phyloP scores from a whole-genome alignment of 2,888 invertebrate genomes.

The Flexamia atlantica region DNA sequence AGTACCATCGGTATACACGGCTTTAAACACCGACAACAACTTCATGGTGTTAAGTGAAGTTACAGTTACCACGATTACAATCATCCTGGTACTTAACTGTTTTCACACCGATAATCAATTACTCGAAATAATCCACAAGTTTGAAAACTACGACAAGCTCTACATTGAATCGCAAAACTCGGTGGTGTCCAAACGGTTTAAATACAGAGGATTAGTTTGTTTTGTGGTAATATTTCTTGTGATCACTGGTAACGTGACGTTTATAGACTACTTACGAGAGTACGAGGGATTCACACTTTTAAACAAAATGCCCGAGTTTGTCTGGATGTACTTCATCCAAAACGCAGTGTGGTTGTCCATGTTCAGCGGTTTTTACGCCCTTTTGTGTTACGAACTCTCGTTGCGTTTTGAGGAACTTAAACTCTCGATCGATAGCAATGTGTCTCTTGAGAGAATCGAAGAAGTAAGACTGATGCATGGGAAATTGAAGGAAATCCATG shows the following conservation, averaged over 20 bases:
- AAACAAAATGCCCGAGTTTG: background rate
- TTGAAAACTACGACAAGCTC: conserved; percentile 48
- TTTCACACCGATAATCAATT: conserved; percentile 35
- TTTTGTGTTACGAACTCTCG: conserved; percentile 49
- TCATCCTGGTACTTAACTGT: conserved; percentile 4
- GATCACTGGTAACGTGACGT: background rate
- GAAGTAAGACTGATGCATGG: conserved; percentile 57
- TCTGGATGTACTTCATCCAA: conserved; percentile 27
- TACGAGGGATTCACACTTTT: background rate
- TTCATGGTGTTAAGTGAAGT: conserved; percentile 24
- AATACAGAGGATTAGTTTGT: conserved; percentile 42
- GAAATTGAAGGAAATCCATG: conserved; percentile 42
- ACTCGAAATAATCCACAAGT: conserved; percentile 48
- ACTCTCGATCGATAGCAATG: conserved; percentile 2
- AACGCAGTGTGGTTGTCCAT: conserved; percentile 38
- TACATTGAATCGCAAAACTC: conserved; percentile 47
- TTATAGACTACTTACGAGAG: conserved; percentile 5
- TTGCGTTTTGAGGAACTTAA: conserved; percentile 51
- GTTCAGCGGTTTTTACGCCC: conserved; percentile 55
- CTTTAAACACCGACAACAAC: background rate
- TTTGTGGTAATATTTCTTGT: background rate
- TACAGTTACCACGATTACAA: background rate
- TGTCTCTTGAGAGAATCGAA: conserved; percentile 20
- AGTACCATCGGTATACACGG: conserved; percentile 23
- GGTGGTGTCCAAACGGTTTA: conserved; percentile 9